Percentiles rank a stretch among this genome's conserved stretches.
Evolutionary conservation across 2,888 invertebrate genomes (phyloP).

Genomic region (Saturnia pavonia): DNA sequence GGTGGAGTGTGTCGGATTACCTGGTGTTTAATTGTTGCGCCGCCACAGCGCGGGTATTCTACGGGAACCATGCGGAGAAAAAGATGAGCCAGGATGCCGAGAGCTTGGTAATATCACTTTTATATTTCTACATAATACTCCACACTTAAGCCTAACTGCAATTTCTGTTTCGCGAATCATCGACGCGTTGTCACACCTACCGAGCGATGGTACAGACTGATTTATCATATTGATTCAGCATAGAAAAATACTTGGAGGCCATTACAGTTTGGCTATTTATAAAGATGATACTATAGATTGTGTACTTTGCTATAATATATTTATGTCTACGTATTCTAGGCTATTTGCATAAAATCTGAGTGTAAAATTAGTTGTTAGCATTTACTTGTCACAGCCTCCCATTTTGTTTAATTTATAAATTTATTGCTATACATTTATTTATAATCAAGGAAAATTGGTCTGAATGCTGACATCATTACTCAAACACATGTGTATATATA

Average conservation of each 20-base stretch:
- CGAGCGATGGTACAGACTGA: conserved; percentile 32
- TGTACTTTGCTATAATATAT: conserved; percentile 44
- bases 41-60: conserved; percentile 67
- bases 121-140: conserved; percentile 41
- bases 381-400: conserved; percentile 22
- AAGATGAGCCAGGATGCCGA: conserved; percentile 88
- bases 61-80: conserved; percentile 84
- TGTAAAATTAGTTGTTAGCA: conserved; percentile 17
- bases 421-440: conserved; percentile 18
- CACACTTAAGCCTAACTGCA: conserved; percentile 19
- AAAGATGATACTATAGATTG: conserved; percentile 62
- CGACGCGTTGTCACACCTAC: conserved; percentile 16
- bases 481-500: not conserved
- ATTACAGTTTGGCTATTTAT: conserved; percentile 62
- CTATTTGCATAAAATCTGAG: conserved; percentile 29
- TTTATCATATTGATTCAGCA: conserved; percentile 41
- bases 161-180: not conserved
- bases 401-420: conserved; percentile 24
- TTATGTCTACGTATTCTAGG: conserved; percentile 46
- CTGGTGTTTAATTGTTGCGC: conserved; percentile 60
- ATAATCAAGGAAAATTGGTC: conserved; percentile 17
- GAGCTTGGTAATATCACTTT: conserved; percentile 85
- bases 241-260: conserved; percentile 44
- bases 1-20: conserved; percentile 66
- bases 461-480: not conserved